phyloP scores from a whole-genome alignment of 1,140 invertebrate species.

The Arctopsyche grandis region DNA sequence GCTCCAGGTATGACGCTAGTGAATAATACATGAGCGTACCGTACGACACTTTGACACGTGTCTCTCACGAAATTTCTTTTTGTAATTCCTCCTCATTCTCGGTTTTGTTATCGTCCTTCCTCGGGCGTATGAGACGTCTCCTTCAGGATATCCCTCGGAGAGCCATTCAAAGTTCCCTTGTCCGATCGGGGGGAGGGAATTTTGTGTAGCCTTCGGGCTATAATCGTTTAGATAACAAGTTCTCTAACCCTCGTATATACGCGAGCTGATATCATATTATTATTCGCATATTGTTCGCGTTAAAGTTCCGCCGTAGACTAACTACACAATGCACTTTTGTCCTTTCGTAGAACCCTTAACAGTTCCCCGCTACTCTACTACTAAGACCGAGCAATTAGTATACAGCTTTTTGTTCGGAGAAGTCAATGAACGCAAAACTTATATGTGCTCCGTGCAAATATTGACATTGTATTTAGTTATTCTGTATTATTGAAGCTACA shows the following conservation, averaged over 20 bases:
- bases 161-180: constrained; percentile 25
- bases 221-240: constrained; percentile 37
- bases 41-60: constrained; percentile 19
- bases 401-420: too few species aligned
- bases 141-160: constrained; percentile 28
- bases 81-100: not conserved
- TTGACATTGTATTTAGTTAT: not conserved
- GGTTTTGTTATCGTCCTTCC: constrained; percentile 11
- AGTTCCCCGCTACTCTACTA: too few species aligned
- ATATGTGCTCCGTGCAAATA: not conserved
- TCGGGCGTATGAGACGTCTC: constrained; percentile 10
- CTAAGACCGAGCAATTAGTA: too few species aligned
- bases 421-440: not conserved
- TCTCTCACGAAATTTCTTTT: not conserved
- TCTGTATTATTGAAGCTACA: too few species aligned
- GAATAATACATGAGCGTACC: constrained; percentile 8
- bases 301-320: not conserved
- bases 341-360: not conserved
- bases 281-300: not conserved
- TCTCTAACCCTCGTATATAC: not conserved
- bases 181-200: constrained; percentile 16
- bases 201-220: constrained; percentile 34
- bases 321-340: not conserved
- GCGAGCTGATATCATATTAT: not conserved
- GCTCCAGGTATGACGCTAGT: constrained; percentile 4